Evolutionary conservation across 2,888 invertebrate species (phyloP).

Genomic region (Drosophila pseudotalamancana): DNA sequence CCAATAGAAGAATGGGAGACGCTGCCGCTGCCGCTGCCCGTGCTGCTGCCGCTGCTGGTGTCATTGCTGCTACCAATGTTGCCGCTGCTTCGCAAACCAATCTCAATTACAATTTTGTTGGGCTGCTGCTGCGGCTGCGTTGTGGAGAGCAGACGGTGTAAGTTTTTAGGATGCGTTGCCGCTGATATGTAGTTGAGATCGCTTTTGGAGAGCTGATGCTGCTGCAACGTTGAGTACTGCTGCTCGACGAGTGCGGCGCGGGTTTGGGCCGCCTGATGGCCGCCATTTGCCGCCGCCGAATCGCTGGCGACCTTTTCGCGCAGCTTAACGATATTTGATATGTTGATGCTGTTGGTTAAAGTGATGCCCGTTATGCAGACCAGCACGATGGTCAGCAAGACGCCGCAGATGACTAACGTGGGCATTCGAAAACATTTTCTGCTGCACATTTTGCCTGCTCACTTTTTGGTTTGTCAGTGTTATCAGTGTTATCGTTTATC

Average conservation of each 20-base stretch:
- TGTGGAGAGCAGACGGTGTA: constrained; percentile 66
- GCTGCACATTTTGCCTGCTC: constrained; percentile 81
- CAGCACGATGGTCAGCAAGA: constrained; percentile 85
- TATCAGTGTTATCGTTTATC: constrained; percentile 16
- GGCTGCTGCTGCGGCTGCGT: constrained; percentile 39
- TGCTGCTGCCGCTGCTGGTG: constrained; percentile 10
- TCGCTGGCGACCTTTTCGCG: constrained; percentile 84
- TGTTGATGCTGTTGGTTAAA: constrained; percentile 84
- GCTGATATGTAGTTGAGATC: constrained; percentile 82
- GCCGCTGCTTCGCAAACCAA: constrained; percentile 66
- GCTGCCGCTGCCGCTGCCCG: constrained; percentile 18
- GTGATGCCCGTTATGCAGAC: constrained; percentile 86
- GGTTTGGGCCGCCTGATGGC: constrained; percentile 81
- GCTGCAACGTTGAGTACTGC: constrained; percentile 81
- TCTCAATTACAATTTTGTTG: constrained; percentile 83
- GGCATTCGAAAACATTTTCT: constrained; percentile 84
- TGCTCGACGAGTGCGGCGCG: constrained; percentile 82
- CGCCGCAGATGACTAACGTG: constrained; percentile 83
- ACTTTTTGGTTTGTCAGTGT: too few relatives aligned
- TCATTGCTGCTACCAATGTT: background rate
- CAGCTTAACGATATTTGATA: constrained; percentile 83
- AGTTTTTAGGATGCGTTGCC: constrained; percentile 82
- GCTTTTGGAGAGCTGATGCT: constrained; percentile 81
- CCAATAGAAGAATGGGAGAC: constrained; percentile 14
- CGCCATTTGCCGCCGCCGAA: constrained; percentile 82